Base-by-base conservation (phyloP, 92 coral and sea anemone species). In the Zoanthus sansibaricus region DNA sequence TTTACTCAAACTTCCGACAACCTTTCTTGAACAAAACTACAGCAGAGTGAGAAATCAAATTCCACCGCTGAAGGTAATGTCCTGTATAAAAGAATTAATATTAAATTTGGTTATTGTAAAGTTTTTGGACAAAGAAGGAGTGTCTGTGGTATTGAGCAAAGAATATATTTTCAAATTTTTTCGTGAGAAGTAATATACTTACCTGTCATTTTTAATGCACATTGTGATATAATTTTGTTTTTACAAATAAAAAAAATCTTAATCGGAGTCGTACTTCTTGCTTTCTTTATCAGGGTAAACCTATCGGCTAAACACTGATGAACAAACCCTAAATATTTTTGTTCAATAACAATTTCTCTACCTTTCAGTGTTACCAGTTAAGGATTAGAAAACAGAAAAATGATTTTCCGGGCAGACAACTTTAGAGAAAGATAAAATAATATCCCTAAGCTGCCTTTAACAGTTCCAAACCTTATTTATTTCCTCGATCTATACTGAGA, bases 191-290 rank as follows among this genome's bases (percentile, higher is more conserved):
- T 62, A 21, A 20, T 79, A 6, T 42, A 69, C 45, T 54, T 52
- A 79, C 48, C 62, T 79, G 55, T 80, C 74, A 6, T 80, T 80
- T 64, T 25, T 75, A 66, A 32, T 80, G 74, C 75, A 45, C 75
- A 46, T 3, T 80, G 70, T 25, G 48, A 80, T 80, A 45, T 80
- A 46, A 47, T 44, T 56, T 79, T 33, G 37, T 18, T 80, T 80
- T 80, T 80, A 9, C 16, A 67, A 12, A 66, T 62, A 80, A 80
- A 80, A 68, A 72, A 66, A 58, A 62, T 80, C 20, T 61, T 33
- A 37, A 37, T 37, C 4, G 1, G 2, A 37, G 4, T 37, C 42
- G 2, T 4, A 37, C 2, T 4, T 37, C 4, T 37, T 2, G 42
- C 42, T 2, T 37, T 37, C 42, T 37, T 37, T 37, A 4, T 37